Evolutionary conservation across 2,113 vertebrate genomes (phyloP), one percentile per base, ranked within the genome.

Genomic region (Damaliscus lunatus): DNA sequence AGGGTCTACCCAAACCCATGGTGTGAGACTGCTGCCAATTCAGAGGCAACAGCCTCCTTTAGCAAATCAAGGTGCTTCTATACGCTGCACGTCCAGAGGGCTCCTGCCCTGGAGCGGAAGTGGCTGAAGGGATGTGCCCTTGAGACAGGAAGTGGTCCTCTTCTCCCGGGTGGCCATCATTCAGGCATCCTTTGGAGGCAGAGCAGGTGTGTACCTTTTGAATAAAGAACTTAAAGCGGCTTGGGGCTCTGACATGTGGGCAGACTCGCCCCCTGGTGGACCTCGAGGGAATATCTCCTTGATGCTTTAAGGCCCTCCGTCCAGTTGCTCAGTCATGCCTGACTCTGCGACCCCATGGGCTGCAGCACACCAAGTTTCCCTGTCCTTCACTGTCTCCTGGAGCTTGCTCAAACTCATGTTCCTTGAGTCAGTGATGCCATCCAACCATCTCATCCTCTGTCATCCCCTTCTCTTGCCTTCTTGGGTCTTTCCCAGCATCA

Each of bases 21-120:
- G 64, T 67, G 33, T 84, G 15, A 31, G 13, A 19, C 55, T 23
- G 64, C 77, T 8, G 19, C 50, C 5, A 1, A 2, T 3, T 5
- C 7, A 7, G 40, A 6, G 50, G 48, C 16, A 13, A 71, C 33
- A 67, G 67, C 36, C 74, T n/a, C 36, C 0, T 0, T 19, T 17
- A 3, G 40, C 2, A 6, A 13, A 4, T 16, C 3, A 1, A 14
- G 4, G 11, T 3, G 27, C 11, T 15, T 88, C 60, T 53, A 12
- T 17, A 6, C 1, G 0, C 2, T n/a, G 33, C 40, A 15, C 0
- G 0, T 15, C 23, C 31, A 7, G 17, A 23, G 9, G 16, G 31
- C 67, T 71, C 29, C 57, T 74, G 31, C 60, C 52, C 52, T 12
- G 4, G 33, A 3, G 13, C 3, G 1, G 64, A 71, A 21, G 52